Percentiles rank a stretch among this genome's conserved stretches.
Evolutionary conservation across 2,113 vertebrate genomes (phyloP).

Genomic region (Delphinus delphis): DNA sequence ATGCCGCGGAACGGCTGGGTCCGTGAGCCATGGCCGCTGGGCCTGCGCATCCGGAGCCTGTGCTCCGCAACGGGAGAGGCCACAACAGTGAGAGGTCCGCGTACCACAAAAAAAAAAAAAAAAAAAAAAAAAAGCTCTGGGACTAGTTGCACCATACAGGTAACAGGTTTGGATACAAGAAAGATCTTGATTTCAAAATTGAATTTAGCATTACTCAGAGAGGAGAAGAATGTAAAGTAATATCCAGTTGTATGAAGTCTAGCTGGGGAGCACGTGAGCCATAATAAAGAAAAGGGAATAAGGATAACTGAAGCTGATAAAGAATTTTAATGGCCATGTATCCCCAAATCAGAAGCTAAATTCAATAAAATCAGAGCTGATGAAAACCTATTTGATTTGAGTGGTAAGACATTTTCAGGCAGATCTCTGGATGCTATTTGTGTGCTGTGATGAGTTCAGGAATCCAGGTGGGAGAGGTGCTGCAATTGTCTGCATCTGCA

Average conservation of each 20-base stretch:
- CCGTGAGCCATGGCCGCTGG: no score
- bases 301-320: not conserved
- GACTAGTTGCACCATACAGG: not conserved
- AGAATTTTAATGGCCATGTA: conserved; percentile 20
- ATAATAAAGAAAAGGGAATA: not conserved
- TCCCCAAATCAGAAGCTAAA: conserved; percentile 28
- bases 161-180: not conserved
- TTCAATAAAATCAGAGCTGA: conserved; percentile 38
- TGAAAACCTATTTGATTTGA: conserved; percentile 47
- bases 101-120: no score
- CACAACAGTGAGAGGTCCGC: no score
- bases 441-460: not conserved
- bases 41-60: no score
- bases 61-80: no score
- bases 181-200: not conserved
- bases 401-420: conserved; percentile 6
- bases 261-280: not conserved
- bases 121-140: not conserved
- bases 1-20: no score
- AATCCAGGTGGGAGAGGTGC: not conserved
- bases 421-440: not conserved
- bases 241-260: not conserved
- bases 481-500: not conserved
- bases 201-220: not conserved
- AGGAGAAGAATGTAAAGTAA: not conserved